Conservation (phyloP, 2,113 vertebrate genomes). For the Grantiella picta region DNA sequence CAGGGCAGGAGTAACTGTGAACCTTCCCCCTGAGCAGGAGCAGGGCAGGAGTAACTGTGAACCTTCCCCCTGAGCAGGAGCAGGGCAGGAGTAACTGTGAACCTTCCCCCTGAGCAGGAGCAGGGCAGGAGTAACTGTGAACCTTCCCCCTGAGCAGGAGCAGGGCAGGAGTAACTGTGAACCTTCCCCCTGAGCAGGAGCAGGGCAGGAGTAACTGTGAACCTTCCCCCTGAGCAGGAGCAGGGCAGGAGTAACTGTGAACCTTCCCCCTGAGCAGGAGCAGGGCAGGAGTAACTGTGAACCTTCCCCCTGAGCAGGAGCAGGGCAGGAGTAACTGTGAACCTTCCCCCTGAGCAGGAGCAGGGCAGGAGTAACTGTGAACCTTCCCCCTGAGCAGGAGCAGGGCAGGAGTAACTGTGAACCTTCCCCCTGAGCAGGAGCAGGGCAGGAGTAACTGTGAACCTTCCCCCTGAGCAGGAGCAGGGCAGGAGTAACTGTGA, state of each 20-base stretch:
- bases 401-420: no score
- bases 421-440: not conserved
- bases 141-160: not conserved
- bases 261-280: not conserved
- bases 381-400: no score
- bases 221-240: slow-evolving; percentile 74
- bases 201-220: not conserved
- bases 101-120: slow-evolving; percentile 74
- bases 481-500: not conserved
- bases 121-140: no score
- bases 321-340: not conserved
- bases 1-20: slow-evolving; percentile 68
- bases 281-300: not conserved
- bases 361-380: slow-evolving; percentile 61
- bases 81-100: not conserved
- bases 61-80: not conserved
- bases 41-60: not conserved
- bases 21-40: not conserved
- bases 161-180: not conserved
- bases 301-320: not conserved
- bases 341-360: slow-evolving; percentile 74
- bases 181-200: not conserved
- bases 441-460: not conserved
- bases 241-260: no score
- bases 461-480: not conserved